phyloP scores from a whole-genome alignment of 2,888 invertebrate genomes.

The Sericinus montela region DNA sequence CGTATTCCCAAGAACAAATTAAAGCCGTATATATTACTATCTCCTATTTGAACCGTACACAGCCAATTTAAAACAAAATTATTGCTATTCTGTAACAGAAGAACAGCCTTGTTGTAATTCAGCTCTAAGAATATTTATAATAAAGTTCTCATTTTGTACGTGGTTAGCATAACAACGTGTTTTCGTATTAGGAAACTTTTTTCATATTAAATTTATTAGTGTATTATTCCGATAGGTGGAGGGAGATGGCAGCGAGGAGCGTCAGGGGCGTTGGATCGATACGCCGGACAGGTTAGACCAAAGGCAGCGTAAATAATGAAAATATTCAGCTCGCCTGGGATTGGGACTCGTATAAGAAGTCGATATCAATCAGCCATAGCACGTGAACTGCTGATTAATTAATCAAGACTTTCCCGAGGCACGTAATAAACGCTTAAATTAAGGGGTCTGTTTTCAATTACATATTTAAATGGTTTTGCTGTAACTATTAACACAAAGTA shows the following conservation, averaged over 20 bases:
- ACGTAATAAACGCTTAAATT: not conserved
- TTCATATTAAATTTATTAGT: constrained; percentile 15
- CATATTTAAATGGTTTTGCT: too few species aligned
- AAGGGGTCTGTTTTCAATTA: not conserved
- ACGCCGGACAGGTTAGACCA: constrained; percentile 17
- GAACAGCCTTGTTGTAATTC: not conserved
- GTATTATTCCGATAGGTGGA: constrained; percentile 14
- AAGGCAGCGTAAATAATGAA: constrained; percentile 56
- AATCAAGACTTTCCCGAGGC: constrained; percentile 9
- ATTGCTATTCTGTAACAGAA: not conserved
- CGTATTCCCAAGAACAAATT: too few species aligned
- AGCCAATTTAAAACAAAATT: too few species aligned
- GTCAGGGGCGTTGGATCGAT: constrained; percentile 15
- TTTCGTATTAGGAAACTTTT: constrained; percentile 9
- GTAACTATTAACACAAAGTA: too few species aligned
- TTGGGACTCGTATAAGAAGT: constrained; percentile 44
- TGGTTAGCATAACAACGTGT: not conserved
- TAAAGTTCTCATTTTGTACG: not conserved
- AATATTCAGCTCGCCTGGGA: constrained; percentile 40
- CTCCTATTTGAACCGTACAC: too few species aligned
- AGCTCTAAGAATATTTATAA: not conserved
- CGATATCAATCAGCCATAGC: constrained; percentile 44
- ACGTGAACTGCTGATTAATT: constrained; percentile 11
- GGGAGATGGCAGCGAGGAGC: constrained; percentile 8
- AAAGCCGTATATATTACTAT: too few species aligned